Percentiles rank a stretch among this genome's conserved stretches.
phyloP scores from a whole-genome alignment of 2,113 vertebrate genomes.

The Synchiropus splendidus region DNA sequence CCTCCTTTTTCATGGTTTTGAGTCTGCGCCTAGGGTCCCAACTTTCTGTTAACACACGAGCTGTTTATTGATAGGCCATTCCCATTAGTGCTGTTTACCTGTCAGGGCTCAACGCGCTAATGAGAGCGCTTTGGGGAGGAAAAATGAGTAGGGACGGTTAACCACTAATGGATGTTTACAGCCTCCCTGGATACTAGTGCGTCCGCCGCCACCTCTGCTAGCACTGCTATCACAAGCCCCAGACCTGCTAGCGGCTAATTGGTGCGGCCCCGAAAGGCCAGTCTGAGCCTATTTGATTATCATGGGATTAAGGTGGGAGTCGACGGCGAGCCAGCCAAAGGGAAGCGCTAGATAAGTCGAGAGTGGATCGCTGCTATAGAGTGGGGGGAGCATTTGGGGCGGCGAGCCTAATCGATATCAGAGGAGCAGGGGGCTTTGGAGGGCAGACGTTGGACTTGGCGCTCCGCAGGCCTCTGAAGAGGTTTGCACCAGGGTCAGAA shows the following conservation, averaged over 20 bases:
- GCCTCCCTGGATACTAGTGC: slow-evolving; percentile 52
- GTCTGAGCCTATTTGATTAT: slow-evolving; percentile 54
- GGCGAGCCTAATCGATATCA: slow-evolving; percentile 47
- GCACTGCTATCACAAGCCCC: slow-evolving; percentile 49
- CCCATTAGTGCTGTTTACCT: slow-evolving; percentile 88
- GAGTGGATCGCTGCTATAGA: slow-evolving; percentile 22
- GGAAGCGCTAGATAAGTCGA: slow-evolving; percentile 33
- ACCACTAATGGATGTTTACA: slow-evolving; percentile 88
- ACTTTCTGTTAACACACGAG: slow-evolving; percentile 72
- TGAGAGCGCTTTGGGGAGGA: slow-evolving; percentile 83
- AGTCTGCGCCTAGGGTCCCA: slow-evolving; percentile 39
- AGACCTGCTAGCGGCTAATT: slow-evolving; percentile 67
- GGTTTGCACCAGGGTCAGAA: slow-evolving; percentile 43
- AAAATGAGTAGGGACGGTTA: slow-evolving; percentile 82
- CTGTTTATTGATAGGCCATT: slow-evolving; percentile 85
- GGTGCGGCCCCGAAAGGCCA: slow-evolving; percentile 58
- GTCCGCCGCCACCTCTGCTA: slow-evolving; percentile 53
- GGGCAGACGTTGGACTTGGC: slow-evolving; percentile 31
- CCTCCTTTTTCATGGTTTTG: slow-evolving; percentile 24
- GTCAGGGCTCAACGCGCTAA: slow-evolving; percentile 82
- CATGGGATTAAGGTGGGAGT: slow-evolving; percentile 41
- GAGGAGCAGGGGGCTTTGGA: slow-evolving; percentile 32
- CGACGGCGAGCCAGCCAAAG: slow-evolving; percentile 24
- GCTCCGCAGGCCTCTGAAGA: slow-evolving; percentile 33
- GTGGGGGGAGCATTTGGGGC: slow-evolving; percentile 37